A percentile compares a stretch with the other conserved stretches of the same genome.
phyloP scores from a whole-genome alignment of 2,113 vertebrate species.

The Aegotheles bennettii region DNA sequence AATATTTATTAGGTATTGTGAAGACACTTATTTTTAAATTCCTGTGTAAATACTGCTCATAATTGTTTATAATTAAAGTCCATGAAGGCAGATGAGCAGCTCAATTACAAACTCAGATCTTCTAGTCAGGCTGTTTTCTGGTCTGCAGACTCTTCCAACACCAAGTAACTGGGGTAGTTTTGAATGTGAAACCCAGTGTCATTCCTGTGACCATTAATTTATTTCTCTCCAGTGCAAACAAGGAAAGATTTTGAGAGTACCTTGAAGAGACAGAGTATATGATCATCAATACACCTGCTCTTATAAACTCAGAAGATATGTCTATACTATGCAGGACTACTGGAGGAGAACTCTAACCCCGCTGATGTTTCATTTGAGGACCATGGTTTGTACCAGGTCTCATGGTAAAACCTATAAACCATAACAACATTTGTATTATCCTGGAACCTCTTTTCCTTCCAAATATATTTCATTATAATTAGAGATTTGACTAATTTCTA shows the following conservation, averaged over 20 bases:
- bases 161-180: not conserved
- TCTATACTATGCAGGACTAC: rapidly evolving
- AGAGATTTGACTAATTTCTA: not conserved
- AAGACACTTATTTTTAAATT: not conserved
- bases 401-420: not conserved
- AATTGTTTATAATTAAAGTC: not conserved
- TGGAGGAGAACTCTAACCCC: rapidly evolving
- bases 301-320: not conserved
- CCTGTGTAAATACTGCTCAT: not conserved
- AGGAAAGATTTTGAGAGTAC: not conserved
- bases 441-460: not conserved
- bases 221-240: not conserved
- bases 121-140: not conserved
- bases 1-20: not conserved
- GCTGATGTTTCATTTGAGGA: not conserved
- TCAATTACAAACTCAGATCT: not conserved
- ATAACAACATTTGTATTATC: not conserved
- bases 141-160: not conserved
- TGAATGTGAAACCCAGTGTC: not conserved
- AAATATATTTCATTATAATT: not conserved
- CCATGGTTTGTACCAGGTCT: rapidly evolving
- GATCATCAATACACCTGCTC: not conserved
- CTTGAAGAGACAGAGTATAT: not conserved
- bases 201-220: not conserved
- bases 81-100: not conserved